Evolutionary conservation across 2,797 vertebrate species (phyloP), one percentile per base, ranked within the genome.

Genomic region (Anabacerthia variegaticeps): DNA sequence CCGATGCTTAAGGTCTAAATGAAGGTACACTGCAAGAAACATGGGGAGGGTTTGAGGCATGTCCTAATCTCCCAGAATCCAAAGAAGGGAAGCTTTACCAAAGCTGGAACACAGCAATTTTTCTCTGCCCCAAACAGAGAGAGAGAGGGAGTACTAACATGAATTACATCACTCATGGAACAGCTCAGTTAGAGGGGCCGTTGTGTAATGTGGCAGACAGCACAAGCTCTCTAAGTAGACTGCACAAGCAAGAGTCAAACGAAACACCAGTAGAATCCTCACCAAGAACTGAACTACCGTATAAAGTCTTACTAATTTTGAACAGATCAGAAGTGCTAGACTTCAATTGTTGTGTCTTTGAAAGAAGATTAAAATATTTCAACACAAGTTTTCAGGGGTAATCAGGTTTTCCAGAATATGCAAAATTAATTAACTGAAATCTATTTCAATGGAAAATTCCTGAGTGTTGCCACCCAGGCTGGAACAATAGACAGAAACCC

Each of bases 361-460:
- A 91, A 34, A 91, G 43, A 85, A 85, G 48, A 92, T 78, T 80
- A 63, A 94, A 96, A 41, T 69, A 76, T 72, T 96, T 93, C 43
- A 62, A 62, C 0, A 2, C 32, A 93, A 78, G 49, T 75, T 68
- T 93, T 92, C 23, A 13, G n/a, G 36, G 56, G 6, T 55, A 88
- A 84, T 13, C 56, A 68, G 26, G 78, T 84, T 94, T 95, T 81
- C 46, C 55, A 69, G 48, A 86, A 88, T 48, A 90, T 58, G 39
- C 36, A 88, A 44, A 89, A 88, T 82, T 79, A 75, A 81, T 82
- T 88, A 92, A 92, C 49, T 43, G 46, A 88, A 88, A 79, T 85
- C 19, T 69, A 39, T 88, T 93, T 88, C 30, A 51, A 7, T 24
- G n/a, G 73, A 91, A 92, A 90, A 82, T 71, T 81, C 67, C 30